Conservation (phyloP, 2,113 vertebrate genomes). For the Phyllostomus discolor region DNA sequence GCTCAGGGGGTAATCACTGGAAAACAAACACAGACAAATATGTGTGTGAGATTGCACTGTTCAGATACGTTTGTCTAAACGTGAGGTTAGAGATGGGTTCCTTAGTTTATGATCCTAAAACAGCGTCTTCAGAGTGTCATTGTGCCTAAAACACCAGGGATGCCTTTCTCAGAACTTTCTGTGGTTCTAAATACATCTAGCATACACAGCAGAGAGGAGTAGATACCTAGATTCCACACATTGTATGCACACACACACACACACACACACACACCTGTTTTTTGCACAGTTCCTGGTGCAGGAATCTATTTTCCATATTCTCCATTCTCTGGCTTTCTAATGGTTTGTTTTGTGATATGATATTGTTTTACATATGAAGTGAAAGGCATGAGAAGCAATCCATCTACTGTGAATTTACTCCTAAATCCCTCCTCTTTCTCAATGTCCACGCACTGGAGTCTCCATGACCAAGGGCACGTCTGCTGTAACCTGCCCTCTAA, state of each 20-base stretch:
- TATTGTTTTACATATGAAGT: constrained; percentile 81
- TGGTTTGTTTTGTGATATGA: constrained; percentile 81
- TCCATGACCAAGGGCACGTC: constrained; percentile 68
- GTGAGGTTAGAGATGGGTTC: neutral
- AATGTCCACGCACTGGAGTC: constrained; percentile 60
- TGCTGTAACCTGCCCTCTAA: constrained; percentile 5
- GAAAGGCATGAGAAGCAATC: constrained; percentile 78
- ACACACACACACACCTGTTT: neutral
- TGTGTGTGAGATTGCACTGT: neutral
- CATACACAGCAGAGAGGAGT: neutral
- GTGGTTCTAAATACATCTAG: neutral
- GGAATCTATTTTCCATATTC: constrained; percentile 75
- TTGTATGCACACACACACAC: neutral
- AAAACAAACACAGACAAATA: neutral
- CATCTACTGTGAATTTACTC: constrained; percentile 70
- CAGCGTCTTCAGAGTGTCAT: neutral
- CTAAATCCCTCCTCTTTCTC: constrained; percentile 78
- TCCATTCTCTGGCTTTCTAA: constrained; percentile 79
- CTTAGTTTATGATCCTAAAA: neutral
- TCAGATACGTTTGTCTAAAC: neutral
- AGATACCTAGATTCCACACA: neutral
- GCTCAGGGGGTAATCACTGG: neutral
- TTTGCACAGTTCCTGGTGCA: neutral
- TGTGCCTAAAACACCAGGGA: neutral
- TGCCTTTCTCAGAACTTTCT: neutral